Evolutionary conservation across 2,888 invertebrate species (phyloP), one percentile per base, ranked within the genome.

Genomic region (Epinotia brunnichana): DNA sequence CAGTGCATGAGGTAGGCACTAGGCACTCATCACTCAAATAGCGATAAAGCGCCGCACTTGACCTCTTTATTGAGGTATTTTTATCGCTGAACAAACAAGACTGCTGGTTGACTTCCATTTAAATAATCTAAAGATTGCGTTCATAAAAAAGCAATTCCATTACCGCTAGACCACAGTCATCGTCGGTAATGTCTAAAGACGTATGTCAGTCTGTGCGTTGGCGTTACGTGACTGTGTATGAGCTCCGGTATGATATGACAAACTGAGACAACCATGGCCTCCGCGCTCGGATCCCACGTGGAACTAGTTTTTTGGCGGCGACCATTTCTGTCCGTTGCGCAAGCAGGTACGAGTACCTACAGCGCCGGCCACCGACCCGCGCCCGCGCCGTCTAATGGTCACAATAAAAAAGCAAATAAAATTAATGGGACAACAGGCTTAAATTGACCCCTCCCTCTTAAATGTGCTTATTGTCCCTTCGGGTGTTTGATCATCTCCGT

Each of bases 281-380:
- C 69, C 76, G 74, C 77, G 83, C 83, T 83, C 78, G 64, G 80
- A 81, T 85, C 87, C 85, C 87, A 86, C 87, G 85, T 89, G 86
- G 85, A 88, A 88, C 90, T 89, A 88, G 90, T 91, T 91, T 92
- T 90, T 91, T 90, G 86, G 88, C 90, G 85, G 81, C 84, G 81
- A 83, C 84, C 87, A 89, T 90, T 89, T 87, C 79, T 82, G 83
- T 80, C 80, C 87, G 85, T 92, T 92, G 86, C 89, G 90, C 87
- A 92, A 92, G 81, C 83, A 85, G 85, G 85, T 85, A 85, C n/a
- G n/a, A n/a, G n/a, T n/a, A n/a, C n/a, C n/a, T n/a, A n/a, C 85
- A 77, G 80, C 74, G 74, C 76, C 87, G 90, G 89, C 86, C 90
- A 89, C 85, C 86, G 89, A 87, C 88, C 88, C 81, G 84, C 76